These are phyloP conservation scores for Merops nubicus DNA, from an alignment of 2,113 vertebrate genomes.

Conservation along the genomic window DNA sequence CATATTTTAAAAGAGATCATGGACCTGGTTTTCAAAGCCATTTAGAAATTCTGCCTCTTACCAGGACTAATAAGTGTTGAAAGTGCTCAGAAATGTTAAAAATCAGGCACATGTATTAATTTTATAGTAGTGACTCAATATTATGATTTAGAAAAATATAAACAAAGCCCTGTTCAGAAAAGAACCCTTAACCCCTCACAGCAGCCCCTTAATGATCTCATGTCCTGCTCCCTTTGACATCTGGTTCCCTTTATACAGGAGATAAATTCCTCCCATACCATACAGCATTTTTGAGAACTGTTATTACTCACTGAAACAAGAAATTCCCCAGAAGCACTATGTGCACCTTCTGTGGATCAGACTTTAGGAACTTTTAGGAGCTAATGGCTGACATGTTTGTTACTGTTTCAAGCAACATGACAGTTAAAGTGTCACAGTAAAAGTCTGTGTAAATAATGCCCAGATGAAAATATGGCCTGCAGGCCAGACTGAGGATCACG, in stretches of 20 bases:
- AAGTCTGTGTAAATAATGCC: background rate
- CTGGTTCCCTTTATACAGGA: conserved; percentile 48
- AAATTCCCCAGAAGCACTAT: background rate
- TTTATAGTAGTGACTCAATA: background rate
- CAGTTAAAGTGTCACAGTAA: background rate
- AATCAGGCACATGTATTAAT: background rate
- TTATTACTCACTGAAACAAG: background rate
- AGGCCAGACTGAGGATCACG: background rate
- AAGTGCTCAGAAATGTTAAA: background rate
- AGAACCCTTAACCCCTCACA: background rate
- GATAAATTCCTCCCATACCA: conserved; percentile 55
- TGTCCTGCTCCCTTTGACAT: background rate
- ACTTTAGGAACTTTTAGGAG: background rate
- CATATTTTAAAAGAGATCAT: background rate
- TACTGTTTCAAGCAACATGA: background rate
- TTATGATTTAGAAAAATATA: background rate
- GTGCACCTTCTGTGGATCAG: background rate
- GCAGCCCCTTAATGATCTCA: background rate
- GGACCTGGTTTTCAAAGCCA: background rate
- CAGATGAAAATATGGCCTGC: background rate
- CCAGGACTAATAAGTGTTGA: background rate
- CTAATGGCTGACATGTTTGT: background rate
- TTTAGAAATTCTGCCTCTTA: background rate
- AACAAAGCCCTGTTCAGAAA: background rate
- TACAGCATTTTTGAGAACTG: conserved; percentile 8